Evolutionary conservation across 2,797 vertebrate genomes (phyloP), one percentile per base, ranked within the genome.

Genomic region (Babyrousa celebensis): DNA sequence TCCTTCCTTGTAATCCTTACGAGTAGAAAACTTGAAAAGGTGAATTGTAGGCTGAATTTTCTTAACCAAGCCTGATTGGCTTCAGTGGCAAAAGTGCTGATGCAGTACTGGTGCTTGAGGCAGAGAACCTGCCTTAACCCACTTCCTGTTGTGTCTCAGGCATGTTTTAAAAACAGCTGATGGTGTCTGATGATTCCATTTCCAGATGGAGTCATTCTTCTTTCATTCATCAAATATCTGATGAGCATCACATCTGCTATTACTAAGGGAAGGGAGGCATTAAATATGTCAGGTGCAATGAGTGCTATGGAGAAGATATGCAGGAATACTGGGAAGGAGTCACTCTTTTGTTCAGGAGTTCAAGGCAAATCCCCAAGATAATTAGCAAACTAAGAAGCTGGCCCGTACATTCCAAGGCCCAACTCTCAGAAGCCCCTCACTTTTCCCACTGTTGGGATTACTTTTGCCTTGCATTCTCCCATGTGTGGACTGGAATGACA

Each of bases 21-120:
- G 75, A 40, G 40, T 36, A 9, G 48, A 74, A 60, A 68, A 36
- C 60, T 68, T 43, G 70, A 89, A 78, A 89, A 94, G 52, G 32
- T 80, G 82, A 91, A 52, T 54, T 78, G 12, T 68, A 87, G 86
- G 20, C n/a, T 75, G 67, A 83, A 67, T 29, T 62, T 93, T 75
- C 90, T 88, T 80, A 77, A 32, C 27, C 65, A 71, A 85, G 18
- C 14, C 90, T 95, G 52, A 72, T 71, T 29, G 12, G 65, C 23
- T 85, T 72, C 56, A 32, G 9, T 40, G 91, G 36, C 43, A 27
- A 90, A 87, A n/a, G 6, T 43, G n/a, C 48, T 94, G 84, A 85
- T 27, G 4, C 8, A 75, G 27, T 68, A 27, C 18, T 80, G 40
- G 48, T 74, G 56, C 6, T 52, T 25, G 58, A 91, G 70, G 58